Percentiles rank a stretch among this genome's conserved stretches.
Conservation (phyloP, 2,888 invertebrate genomes). For the Hydrotaea diabolus region DNA sequence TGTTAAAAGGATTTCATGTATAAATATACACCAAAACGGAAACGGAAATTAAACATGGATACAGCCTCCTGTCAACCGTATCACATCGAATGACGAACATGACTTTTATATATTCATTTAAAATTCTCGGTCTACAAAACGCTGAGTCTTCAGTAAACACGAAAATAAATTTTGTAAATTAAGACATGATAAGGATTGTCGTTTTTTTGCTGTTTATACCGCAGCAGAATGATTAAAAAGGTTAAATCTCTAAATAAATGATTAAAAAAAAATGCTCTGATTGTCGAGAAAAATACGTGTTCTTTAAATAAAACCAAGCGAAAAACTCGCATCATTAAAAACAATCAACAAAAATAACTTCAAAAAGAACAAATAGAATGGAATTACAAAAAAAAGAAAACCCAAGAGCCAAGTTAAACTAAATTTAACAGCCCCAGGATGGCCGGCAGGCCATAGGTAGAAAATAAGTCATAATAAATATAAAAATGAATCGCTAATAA, state of each 20-base stretch:
- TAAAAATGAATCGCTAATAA: conserved; percentile 52
- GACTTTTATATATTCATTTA: background rate
- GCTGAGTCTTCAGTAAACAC: background rate
- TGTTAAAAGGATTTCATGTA: too few species aligned
- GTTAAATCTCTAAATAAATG: background rate
- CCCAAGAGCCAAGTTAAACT: background rate
- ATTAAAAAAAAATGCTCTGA: background rate
- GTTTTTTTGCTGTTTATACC: background rate
- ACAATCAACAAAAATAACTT: background rate
- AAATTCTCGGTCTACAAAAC: background rate
- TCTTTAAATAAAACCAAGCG: background rate
- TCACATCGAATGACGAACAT: too few species aligned
- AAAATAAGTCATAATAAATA: conserved; percentile 47
- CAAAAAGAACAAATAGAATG: background rate
- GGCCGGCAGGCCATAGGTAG: background rate
- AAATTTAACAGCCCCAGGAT: conserved; percentile 43
- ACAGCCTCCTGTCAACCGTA: too few species aligned
- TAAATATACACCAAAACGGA: too few species aligned
- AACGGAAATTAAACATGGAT: too few species aligned
- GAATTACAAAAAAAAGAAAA: background rate
- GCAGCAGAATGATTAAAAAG: background rate
- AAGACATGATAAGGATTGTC: background rate
- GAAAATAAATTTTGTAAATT: background rate
- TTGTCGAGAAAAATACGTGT: too few species aligned
- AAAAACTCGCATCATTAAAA: background rate